Evolutionary conservation across 2,888 invertebrate genomes (phyloP).

Genomic region (Amphipoea lucens): DNA sequence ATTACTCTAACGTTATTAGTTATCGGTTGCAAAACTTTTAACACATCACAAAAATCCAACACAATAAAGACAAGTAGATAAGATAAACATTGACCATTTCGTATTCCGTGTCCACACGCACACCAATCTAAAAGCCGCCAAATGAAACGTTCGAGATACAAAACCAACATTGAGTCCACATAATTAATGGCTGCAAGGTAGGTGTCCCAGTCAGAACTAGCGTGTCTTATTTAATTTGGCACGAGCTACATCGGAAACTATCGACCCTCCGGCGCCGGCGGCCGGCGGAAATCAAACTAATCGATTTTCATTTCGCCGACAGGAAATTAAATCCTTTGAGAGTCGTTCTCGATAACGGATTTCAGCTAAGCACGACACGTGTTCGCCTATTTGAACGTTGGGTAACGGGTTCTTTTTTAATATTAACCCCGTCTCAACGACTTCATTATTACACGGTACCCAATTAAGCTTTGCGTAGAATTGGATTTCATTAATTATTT

Average conservation of each 20-base stretch:
- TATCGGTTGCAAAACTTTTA: background rate
- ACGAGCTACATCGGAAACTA: conserved; percentile 85
- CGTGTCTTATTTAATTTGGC: conserved; percentile 86
- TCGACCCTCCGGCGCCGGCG: conserved; percentile 81
- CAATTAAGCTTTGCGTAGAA: conserved; percentile 65
- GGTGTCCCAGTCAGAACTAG: conserved; percentile 71
- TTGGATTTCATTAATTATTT: conserved; percentile 67
- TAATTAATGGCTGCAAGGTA: conserved; percentile 67
- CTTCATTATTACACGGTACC: conserved; percentile 63
- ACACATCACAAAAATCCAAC: background rate
- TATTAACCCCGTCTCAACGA: conserved; percentile 61
- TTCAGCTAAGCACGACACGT: conserved; percentile 88
- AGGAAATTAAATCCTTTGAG: conserved; percentile 91
- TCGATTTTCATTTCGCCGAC: conserved; percentile 89
- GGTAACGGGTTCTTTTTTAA: conserved; percentile 72
- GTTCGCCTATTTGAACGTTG: conserved; percentile 75
- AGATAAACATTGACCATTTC: conserved; percentile 20
- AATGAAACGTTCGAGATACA: conserved; percentile 55
- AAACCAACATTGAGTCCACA: conserved; percentile 56
- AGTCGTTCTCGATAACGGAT: conserved; percentile 87
- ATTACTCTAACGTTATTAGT: background rate
- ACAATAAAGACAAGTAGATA: background rate
- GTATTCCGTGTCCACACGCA: conserved; percentile 19
- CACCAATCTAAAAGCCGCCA: conserved; percentile 33
- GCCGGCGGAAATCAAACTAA: conserved; percentile 89